Evolutionary conservation across 2,888 invertebrate species (phyloP).

Genomic region (Phania funesta): DNA sequence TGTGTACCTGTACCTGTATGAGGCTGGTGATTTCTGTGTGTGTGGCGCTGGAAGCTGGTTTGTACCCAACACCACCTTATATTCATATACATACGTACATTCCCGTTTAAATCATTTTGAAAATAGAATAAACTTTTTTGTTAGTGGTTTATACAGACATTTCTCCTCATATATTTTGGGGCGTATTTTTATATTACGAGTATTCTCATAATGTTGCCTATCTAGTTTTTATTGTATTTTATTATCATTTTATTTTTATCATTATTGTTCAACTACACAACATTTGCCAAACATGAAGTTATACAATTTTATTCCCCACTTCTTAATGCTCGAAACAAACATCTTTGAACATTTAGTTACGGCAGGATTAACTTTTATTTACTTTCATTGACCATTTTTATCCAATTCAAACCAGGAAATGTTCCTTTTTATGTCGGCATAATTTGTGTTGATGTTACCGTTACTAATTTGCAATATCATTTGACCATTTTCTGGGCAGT

Average conservation of each 20-base stretch:
- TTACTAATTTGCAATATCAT: conserved; percentile 58
- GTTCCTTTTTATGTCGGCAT: conserved; percentile 47
- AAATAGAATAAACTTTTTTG: conserved; percentile 13
- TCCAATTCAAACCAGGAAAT: conserved; percentile 16
- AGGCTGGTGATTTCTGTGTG: not conserved
- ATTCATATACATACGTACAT: not conserved
- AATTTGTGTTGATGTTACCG: conserved; percentile 61
- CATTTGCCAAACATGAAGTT: conserved; percentile 14
- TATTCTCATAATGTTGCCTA: conserved; percentile 28
- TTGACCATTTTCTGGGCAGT: conserved; percentile 2
- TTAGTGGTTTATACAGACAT: not conserved
- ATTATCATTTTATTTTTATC: conserved; percentile 66
- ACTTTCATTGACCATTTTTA: conserved; percentile 49
- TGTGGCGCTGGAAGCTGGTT: conserved; percentile 16
- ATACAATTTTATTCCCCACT: conserved; percentile 18
- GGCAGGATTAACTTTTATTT: conserved; percentile 59
- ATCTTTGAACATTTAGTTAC: conserved; percentile 55
- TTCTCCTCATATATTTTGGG: conserved; percentile 36
- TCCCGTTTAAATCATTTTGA: conserved; percentile 55
- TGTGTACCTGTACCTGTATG: conserved; percentile 17
- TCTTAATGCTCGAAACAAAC: not conserved
- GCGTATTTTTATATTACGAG: conserved; percentile 59
- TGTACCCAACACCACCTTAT: conserved; percentile 32
- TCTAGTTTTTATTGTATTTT: conserved; percentile 64
- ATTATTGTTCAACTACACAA: conserved; percentile 46